phyloP scores from a whole-genome alignment of 1,140 invertebrate species.

The Camponotus pennsylvanicus region DNA sequence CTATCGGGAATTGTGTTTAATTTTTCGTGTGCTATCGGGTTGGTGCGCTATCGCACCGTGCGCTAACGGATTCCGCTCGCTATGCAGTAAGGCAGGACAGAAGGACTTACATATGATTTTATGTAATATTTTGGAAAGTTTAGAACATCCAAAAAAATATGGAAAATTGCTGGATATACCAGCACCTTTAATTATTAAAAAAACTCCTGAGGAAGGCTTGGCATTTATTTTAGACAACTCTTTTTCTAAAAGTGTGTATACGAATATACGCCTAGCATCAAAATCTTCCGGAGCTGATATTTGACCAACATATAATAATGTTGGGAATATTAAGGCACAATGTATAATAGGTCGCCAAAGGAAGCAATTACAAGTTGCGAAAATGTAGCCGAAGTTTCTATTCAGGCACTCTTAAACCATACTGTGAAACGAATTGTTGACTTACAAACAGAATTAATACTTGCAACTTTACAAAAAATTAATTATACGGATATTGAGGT shows the following conservation, averaged over 20 bases:
- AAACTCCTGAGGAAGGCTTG: no score
- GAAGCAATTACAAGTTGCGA: background rate
- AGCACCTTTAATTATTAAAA: no score
- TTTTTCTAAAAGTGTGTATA: no score
- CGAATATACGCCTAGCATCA: background rate
- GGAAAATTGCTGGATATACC: background rate
- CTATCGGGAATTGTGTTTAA: no score
- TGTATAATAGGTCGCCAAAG: background rate
- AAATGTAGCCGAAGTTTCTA: background rate
- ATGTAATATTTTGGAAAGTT: background rate
- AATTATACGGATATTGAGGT: background rate
- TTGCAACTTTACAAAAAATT: conserved; percentile 8
- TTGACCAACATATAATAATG: background rate
- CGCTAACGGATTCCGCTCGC: no score
- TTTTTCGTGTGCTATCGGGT: no score
- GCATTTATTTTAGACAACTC: no score
- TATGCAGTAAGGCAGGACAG: background rate
- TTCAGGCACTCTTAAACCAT: background rate
- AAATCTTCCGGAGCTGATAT: background rate
- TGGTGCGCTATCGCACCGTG: no score
- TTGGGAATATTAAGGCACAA: background rate
- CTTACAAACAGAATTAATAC: background rate
- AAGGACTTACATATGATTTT: background rate
- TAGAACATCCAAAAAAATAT: conserved; percentile 18
- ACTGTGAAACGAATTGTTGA: background rate